Conservation (phyloP, 2,888 invertebrate species). For the Synanthedon tipuliformis region DNA sequence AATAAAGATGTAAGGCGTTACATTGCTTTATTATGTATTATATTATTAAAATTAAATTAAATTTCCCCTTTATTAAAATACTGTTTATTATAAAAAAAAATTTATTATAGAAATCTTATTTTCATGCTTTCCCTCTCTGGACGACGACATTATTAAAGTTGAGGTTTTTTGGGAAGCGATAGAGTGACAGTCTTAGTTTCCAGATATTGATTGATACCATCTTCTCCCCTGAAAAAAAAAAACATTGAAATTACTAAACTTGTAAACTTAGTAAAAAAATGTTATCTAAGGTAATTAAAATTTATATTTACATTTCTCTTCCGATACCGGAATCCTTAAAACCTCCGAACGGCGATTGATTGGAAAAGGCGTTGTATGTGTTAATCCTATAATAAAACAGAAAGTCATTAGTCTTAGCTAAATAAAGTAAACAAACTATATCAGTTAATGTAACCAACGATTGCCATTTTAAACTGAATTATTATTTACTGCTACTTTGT, state of each 20-base stretch:
- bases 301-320: slow-evolving; percentile 74
- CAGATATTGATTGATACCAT: slow-evolving; percentile 80
- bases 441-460: too few relatives aligned
- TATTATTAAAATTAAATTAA: too few relatives aligned
- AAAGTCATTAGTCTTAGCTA: too few relatives aligned
- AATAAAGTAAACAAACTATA: too few relatives aligned
- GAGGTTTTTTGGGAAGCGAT: slow-evolving; percentile 68
- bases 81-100: too few relatives aligned
- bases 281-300: neutral
- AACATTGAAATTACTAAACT: neutral
- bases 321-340: slow-evolving; percentile 90
- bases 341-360: slow-evolving; percentile 90
- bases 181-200: slow-evolving; percentile 84
- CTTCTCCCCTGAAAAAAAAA: slow-evolving; percentile 75
- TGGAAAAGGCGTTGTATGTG: slow-evolving; percentile 75
- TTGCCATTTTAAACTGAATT: too few relatives aligned
- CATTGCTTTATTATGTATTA: too few relatives aligned
- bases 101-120: too few relatives aligned
- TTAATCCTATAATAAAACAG: slow-evolving; percentile 71
- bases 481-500: too few relatives aligned
- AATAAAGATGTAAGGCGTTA: too few relatives aligned
- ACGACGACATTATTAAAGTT: slow-evolving; percentile 19
- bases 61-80: too few relatives aligned
- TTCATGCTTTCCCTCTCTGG: too few relatives aligned
- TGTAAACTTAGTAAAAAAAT: neutral